Evolutionary conservation across 2,797 vertebrate genomes (phyloP), one percentile per base, ranked within the genome.

Genomic region (Chloroceryle amazona): DNA sequence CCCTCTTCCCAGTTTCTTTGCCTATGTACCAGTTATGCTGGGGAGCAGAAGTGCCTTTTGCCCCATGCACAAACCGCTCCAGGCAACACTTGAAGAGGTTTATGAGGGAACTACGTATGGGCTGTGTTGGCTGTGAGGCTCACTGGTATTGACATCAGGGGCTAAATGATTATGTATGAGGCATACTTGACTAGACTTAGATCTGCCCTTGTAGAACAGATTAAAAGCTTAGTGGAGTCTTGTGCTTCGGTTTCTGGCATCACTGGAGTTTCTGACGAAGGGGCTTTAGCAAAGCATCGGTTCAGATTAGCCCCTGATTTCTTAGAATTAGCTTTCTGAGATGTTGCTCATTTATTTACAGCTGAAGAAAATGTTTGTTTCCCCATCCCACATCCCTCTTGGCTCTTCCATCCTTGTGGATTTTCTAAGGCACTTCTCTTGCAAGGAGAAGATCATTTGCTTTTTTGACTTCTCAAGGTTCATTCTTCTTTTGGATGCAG

Each of bases 201-300:
- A 23, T 46, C 91, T 95, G 80, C 61, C 67, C 89, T 95, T 94
- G 63, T 26, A 93, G 60, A 94, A 41, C 68, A 79, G 94, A 66
- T 96, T 94, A 86, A 93, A 93, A 92, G 73, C 95, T 95, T 95
- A 92, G 54, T 58, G 25, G 79, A 72, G 75, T 71, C 91, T 92
- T 62, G 8, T 89, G 84, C 90, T 94, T 92, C 9, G 1, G 6
- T 87, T 95, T 92, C 49, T 90, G 78, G 72, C 54, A 65, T 92
- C 57, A 39, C 52, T 76, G 93, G n/a, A 62, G 33, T 82, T 93
- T 93, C 60, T 86, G 90, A 86, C 5, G 67, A 67, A 65, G 74
- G 58, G 65, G 31, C 31, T 96, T 92, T 71, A 44, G 82, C 35
- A 52, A 47, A 76, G 79, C 47, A 6, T 73, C 65, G 4, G 6